These are phyloP conservation scores for Lepidurus couesii DNA, from an alignment of 1,140 invertebrate species.

Conservation along the genomic window DNA sequence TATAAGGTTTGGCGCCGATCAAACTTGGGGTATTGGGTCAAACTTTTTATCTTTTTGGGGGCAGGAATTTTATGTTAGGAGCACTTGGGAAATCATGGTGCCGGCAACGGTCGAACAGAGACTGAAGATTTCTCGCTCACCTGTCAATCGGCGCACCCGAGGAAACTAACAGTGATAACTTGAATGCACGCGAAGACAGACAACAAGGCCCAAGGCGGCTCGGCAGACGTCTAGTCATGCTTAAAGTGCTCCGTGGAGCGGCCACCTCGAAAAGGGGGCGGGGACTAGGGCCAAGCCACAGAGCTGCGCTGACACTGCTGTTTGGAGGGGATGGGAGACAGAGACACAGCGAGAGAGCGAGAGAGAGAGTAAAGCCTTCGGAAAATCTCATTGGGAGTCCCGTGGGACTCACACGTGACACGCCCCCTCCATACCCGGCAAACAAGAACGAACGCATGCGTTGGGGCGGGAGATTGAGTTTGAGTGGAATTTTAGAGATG, in stretches of 20 bases:
- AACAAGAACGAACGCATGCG: background rate
- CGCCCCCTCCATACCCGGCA: background rate
- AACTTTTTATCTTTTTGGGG: too few relatives aligned
- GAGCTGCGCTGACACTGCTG: background rate
- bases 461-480: too few relatives aligned
- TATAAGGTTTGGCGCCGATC: background rate
- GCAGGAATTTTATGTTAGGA: too few relatives aligned
- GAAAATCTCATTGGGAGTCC: background rate
- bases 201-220: constrained; percentile 11
- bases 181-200: constrained; percentile 13
- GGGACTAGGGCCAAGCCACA: background rate
- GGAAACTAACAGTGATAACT: background rate
- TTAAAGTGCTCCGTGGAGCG: background rate
- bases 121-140: background rate
- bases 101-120: background rate
- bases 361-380: background rate
- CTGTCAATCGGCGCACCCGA: background rate
- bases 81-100: background rate
- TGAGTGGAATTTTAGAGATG: too few relatives aligned
- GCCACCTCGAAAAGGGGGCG: background rate
- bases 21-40: background rate
- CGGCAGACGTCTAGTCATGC: constrained; percentile 13
- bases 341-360: background rate
- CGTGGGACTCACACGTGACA: background rate
- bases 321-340: background rate